Conservation (phyloP, 2,797 vertebrate genomes). For the Vireo griseus region DNA sequence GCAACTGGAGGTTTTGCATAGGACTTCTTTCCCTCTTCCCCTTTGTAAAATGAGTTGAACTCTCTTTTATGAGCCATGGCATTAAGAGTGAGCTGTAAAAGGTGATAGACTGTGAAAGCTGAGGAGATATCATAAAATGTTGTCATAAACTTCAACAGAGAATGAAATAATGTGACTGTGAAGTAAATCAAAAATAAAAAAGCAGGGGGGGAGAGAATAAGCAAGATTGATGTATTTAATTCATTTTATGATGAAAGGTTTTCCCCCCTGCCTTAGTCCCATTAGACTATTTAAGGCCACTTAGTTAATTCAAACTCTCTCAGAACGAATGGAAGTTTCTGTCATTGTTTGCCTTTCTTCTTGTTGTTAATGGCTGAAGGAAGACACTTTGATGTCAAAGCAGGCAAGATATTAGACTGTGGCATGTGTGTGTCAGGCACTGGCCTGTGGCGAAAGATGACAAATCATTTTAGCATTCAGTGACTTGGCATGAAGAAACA, state of each 20-base stretch:
- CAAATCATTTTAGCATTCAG: conserved; percentile 45
- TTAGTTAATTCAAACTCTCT: conserved; percentile 33
- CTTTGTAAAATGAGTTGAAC: background rate
- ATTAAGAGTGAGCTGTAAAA: background rate
- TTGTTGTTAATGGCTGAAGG: background rate
- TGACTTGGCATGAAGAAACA: conserved; percentile 49
- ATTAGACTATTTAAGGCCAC: background rate
- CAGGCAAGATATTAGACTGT: background rate
- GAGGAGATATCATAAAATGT: background rate
- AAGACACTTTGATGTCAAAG: conserved; percentile 39
- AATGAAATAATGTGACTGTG: background rate
- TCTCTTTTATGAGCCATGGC: background rate
- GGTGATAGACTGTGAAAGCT: conserved; percentile 12
- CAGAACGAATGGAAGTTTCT: background rate
- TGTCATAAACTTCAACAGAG: background rate
- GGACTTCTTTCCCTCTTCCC: background rate
- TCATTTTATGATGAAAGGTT: background rate
- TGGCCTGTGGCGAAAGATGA: conserved; percentile 38
- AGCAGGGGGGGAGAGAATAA: background rate
- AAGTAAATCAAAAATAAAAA: conserved; percentile 4
- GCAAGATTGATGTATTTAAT: conserved; percentile 11
- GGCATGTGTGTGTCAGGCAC: conserved; percentile 46
- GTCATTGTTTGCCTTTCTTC: background rate
- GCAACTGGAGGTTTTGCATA: background rate
- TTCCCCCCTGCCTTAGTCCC: background rate